Evolutionary conservation across 2,797 vertebrate species (phyloP), one percentile per base, ranked within the genome.

Genomic region (Falco rusticolus): DNA sequence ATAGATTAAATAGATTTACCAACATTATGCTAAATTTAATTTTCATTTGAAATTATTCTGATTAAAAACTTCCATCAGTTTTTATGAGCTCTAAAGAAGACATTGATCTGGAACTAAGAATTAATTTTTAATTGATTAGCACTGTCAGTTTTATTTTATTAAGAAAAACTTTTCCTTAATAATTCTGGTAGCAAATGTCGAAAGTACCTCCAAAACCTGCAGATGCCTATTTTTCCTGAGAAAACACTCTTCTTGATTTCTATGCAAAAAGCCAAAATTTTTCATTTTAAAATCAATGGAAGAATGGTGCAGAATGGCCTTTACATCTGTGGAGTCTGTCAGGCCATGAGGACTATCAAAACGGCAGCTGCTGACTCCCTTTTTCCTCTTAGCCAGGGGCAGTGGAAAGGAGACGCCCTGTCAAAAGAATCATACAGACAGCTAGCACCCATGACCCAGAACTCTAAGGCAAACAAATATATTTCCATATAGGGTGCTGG

Each of bases 171-270:
- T 13, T 22, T 43, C 11, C 14, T 63, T 70, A 11, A 57, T 39
- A 66, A 70, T 33, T 66, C 31, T 43, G 11, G 39, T n/a, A 39
- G 84, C 22, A 92, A 65, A 70, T 19, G n/a, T 15, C 45, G 39
- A n/a, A 54, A 66, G 39, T 96, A 99, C 98, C 98, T 98, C 84
- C 10, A 89, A 63, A 75, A 43, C 13, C 25, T 50, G 14, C 14
- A 16, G 22, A 63, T 34, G 15, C 5, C 16, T 59, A 8, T 63
- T 37, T 61, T 80, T 61, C 13, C 33, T 11, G 20, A 37, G 28
- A 68, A 80, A 81, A 68, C 1, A 1, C 3, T 61, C 22, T 34
- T 33, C 11, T 21, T 25, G 29, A 43, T 61, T 75, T 57, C 24
- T 60, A n/a, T 57, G 37, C 5, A 51, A 70, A 61, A 56, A 65